Evolutionary conservation across 2,888 invertebrate species (phyloP).

Genomic region (Idaea dimidiata): DNA sequence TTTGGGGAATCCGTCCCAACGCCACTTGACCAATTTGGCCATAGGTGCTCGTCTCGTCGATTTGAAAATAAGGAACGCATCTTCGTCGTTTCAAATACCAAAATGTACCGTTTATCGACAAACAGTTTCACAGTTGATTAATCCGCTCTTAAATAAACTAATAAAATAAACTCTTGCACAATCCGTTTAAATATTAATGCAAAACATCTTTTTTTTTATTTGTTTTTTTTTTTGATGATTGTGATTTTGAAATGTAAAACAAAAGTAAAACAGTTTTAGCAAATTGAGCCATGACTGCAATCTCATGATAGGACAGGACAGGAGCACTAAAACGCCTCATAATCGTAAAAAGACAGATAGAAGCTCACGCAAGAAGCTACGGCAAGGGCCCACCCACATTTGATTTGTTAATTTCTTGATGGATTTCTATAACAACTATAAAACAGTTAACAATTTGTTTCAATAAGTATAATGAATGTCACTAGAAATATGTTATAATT

Average conservation of each 20-base stretch:
- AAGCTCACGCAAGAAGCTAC: background rate
- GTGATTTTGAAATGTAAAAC: no score
- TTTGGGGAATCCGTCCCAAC: no score
- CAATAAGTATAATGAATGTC: background rate
- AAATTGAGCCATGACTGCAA: background rate
- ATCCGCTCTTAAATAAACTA: no score
- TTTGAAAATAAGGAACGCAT: no score
- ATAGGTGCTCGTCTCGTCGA: no score
- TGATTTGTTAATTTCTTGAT: constrained; percentile 6
- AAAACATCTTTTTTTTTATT: background rate
- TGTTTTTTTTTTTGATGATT: no score
- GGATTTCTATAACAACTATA: background rate
- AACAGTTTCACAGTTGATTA: background rate
- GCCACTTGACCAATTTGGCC: no score
- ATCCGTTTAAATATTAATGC: background rate
- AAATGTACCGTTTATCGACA: background rate
- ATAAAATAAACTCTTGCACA: no score
- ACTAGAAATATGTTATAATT: background rate
- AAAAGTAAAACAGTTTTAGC: no score
- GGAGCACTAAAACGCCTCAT: background rate
- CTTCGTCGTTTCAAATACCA: background rate
- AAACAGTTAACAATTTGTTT: background rate
- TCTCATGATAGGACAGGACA: background rate
- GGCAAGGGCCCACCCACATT: constrained; percentile 6
- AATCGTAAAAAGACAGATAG: background rate